phyloP scores from a whole-genome alignment of 2,797 vertebrate species.

The Cryptoblepharus egeriae region DNA sequence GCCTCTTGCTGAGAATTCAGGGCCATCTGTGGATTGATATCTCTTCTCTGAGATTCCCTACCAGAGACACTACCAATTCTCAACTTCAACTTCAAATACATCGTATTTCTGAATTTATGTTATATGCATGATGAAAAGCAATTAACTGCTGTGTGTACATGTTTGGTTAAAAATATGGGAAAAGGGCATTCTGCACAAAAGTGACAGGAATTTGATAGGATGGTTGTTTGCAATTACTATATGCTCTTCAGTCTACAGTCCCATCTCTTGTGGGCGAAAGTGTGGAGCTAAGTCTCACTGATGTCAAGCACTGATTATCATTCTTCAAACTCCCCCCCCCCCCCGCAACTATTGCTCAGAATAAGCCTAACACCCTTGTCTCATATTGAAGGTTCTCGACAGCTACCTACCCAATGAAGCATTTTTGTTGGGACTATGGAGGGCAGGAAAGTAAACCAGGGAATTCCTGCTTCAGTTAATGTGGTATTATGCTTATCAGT shows the following conservation, averaged over 20 bases:
- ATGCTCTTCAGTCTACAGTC: neutral
- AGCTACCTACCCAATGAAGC: neutral
- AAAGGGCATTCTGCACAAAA: neutral
- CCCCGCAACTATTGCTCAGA: no score
- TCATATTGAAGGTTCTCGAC: neutral
- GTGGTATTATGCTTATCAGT: neutral
- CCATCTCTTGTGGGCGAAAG: neutral
- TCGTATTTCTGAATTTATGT: neutral
- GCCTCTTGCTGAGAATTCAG: neutral
- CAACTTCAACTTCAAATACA: neutral
- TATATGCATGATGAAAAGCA: slow-evolving; percentile 27
- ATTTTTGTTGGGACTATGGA: neutral
- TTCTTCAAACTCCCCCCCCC: accelerated
- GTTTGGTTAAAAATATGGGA: neutral
- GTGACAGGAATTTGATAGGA: neutral
- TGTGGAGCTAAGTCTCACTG: neutral
- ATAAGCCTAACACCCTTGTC: neutral
- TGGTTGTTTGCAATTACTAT: neutral
- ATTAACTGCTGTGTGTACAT: neutral
- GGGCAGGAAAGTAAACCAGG: neutral
- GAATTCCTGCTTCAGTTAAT: neutral
- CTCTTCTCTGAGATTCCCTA: neutral
- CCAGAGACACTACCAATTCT: neutral
- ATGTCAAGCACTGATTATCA: neutral
- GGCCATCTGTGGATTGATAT: neutral